phyloP scores from a whole-genome alignment of 2,797 vertebrate species.

The Nasua narica region DNA sequence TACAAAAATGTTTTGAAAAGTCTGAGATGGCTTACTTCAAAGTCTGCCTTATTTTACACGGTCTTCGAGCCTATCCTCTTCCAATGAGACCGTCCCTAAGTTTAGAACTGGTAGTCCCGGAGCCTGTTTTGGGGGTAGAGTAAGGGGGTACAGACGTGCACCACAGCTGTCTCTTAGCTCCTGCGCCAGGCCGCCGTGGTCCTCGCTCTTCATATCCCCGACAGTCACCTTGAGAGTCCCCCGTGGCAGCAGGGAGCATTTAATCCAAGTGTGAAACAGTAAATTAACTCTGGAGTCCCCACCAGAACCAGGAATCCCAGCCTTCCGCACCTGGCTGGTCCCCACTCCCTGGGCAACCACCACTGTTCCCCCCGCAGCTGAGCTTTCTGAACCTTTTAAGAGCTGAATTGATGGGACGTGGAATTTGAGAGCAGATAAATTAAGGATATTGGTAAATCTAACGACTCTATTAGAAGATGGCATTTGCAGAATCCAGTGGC shows the following conservation, averaged over 20 bases:
- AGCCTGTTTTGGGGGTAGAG: background rate
- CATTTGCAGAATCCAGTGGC: background rate
- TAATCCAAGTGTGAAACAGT: background rate
- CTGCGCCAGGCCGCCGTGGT: fast-evolving
- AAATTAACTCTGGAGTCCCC: background rate
- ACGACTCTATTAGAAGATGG: background rate
- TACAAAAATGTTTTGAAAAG: background rate
- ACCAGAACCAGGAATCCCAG: background rate
- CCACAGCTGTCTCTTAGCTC: fast-evolving
- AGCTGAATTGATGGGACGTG: slow-evolving; percentile 15
- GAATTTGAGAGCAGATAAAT: slow-evolving; percentile 36
- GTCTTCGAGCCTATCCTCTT: background rate
- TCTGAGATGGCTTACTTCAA: background rate
- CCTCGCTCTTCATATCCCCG: background rate
- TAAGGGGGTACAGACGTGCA: fast-evolving
- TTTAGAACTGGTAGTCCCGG: background rate
- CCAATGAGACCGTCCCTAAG: background rate
- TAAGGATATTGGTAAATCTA: slow-evolving; percentile 14
- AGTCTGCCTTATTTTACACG: background rate
- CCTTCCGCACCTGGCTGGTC: background rate
- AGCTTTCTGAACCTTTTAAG: slow-evolving; percentile 44
- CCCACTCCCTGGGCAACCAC: background rate
- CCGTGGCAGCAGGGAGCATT: background rate
- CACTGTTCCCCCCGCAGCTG: background rate
- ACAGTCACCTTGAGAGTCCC: slow-evolving; percentile 2